A percentile compares a stretch with the other conserved stretches of the same genome.
phyloP scores from a whole-genome alignment of 30 jellyfish, hydroid and myxozoan genomes.

The Sanderia malayensis region DNA sequence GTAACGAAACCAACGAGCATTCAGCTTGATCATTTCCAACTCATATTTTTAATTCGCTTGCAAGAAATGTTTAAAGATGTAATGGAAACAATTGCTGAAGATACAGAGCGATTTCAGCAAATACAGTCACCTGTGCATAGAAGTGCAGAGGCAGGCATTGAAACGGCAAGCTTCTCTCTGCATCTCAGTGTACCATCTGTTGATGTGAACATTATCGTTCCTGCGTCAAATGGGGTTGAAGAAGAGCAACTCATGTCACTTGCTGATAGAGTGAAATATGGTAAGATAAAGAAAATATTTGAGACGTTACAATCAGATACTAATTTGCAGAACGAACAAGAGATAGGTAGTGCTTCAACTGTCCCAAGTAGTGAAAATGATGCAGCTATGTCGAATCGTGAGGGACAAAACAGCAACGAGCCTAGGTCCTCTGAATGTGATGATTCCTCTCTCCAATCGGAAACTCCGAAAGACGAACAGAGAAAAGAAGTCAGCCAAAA shows the following conservation, averaged over 20 bases:
- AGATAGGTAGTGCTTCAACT: neutral
- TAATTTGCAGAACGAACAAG: neutral
- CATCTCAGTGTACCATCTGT: constrained; percentile 64
- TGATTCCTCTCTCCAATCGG: neutral
- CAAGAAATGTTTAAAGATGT: constrained; percentile 75
- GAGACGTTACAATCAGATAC: neutral
- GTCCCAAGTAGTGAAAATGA: neutral
- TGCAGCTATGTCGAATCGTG: neutral
- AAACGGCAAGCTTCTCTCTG: constrained; percentile 26
- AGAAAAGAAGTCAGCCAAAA: neutral
- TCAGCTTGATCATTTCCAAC: constrained; percentile 94
- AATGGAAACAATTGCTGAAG: constrained; percentile 50
- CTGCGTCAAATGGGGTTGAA: constrained; percentile 68
- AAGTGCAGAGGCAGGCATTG: neutral
- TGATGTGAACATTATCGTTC: constrained; percentile 63
- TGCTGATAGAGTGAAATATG: constrained; percentile 32
- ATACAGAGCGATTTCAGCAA: constrained; percentile 47
- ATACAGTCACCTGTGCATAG: constrained; percentile 34
- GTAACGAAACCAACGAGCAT: constrained; percentile 55
- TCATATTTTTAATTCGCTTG: constrained; percentile 74
- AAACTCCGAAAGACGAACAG: neutral
- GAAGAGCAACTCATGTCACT: constrained; percentile 51
- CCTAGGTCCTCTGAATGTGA: too few species aligned
- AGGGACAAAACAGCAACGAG: neutral
- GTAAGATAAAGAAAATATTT: constrained; percentile 25